These are phyloP conservation scores for Chromoteleia sp. DNA, from an alignment of 2,888 invertebrate genomes.

Conservation along the genomic window DNA sequence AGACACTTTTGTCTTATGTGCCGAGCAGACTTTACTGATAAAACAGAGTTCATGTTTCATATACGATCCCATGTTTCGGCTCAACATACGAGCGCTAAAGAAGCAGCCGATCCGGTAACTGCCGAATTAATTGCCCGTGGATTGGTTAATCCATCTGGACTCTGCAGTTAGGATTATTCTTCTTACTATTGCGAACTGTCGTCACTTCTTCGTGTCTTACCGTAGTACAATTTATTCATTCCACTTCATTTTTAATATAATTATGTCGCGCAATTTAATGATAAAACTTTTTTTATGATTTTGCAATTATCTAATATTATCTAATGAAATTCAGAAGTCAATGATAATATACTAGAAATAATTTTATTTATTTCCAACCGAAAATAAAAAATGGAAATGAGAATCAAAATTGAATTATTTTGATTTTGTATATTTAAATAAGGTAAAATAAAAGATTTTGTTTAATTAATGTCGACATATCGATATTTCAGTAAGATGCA, in stretches of 20 bases:
- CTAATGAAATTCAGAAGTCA: too few relatives aligned
- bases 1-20: slow-evolving; percentile 88
- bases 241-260: slow-evolving; percentile 30
- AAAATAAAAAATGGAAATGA: too few relatives aligned
- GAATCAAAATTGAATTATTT: too few relatives aligned
- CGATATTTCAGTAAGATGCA: too few relatives aligned
- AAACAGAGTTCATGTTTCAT: slow-evolving; percentile 90
- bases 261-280: slow-evolving; percentile 6
- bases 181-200: slow-evolving; percentile 76
- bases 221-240: slow-evolving; percentile 77
- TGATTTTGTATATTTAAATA: too few relatives aligned
- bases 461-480: too few relatives aligned
- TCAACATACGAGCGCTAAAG: slow-evolving; percentile 77
- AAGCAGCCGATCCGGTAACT: slow-evolving; percentile 79
- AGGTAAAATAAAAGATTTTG: too few relatives aligned
- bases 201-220: slow-evolving; percentile 81
- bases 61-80: slow-evolving; percentile 86
- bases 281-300: too few relatives aligned
- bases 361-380: too few relatives aligned
- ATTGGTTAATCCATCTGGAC: slow-evolving; percentile 82
- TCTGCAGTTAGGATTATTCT: slow-evolving; percentile 82
- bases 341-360: too few relatives aligned
- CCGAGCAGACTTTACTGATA: slow-evolving; percentile 88
- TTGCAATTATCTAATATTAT: too few relatives aligned
- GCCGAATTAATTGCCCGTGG: slow-evolving; percentile 83